A percentile compares a stretch with the other conserved stretches of the same genome.
phyloP scores from a whole-genome alignment of 1,140 invertebrate species.

The Schmidtea mediterranea region DNA sequence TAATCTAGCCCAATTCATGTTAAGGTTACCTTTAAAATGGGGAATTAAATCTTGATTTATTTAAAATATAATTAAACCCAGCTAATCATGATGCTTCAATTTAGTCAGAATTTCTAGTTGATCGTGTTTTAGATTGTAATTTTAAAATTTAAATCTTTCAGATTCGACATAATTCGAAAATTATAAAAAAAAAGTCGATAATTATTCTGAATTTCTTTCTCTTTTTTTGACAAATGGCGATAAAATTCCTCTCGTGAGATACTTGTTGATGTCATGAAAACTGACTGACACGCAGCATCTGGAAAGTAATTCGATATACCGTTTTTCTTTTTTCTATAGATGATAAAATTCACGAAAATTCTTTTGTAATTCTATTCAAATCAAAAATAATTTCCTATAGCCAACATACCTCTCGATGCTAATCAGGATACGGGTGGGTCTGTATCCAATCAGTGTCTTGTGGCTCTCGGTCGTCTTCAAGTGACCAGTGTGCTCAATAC shows the following conservation, averaged over 20 bases:
- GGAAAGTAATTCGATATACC: not conserved
- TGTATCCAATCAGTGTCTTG: constrained; percentile 63
- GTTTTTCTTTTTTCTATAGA: not conserved
- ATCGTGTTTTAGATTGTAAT: no score
- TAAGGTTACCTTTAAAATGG: no score
- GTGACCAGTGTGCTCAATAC: constrained; percentile 80
- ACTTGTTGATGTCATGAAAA: no score
- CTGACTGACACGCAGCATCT: not conserved
- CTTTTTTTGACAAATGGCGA: not conserved
- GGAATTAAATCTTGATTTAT: no score
- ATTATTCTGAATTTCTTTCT: no score
- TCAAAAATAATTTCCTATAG: not conserved
- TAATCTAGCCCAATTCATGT: no score
- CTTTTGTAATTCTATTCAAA: no score
- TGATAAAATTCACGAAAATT: not conserved
- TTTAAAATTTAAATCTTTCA: no score
- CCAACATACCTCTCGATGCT: constrained; percentile 17
- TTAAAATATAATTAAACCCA: no score
- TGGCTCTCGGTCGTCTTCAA: constrained; percentile 79
- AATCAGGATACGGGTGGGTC: constrained; percentile 44
- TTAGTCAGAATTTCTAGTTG: no score
- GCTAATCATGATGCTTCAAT: no score
- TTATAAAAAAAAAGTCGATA: not conserved
- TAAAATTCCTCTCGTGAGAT: no score
- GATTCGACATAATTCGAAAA: constrained; percentile 6